Evolutionary conservation across 2,888 invertebrate genomes (phyloP), one percentile per base, ranked within the genome.

Genomic region (Furcula furcula): DNA sequence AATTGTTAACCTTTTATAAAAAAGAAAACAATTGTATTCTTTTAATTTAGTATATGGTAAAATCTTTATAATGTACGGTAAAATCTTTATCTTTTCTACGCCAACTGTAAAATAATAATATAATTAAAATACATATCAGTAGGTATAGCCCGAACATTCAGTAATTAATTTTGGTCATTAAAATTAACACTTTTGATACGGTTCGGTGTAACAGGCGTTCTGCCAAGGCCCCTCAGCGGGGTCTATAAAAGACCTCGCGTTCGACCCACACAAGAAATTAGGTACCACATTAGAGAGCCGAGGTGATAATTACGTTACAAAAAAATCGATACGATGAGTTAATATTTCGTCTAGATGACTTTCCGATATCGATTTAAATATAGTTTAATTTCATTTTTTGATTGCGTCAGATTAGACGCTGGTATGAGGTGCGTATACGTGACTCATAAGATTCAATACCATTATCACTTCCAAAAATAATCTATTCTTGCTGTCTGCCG

Each of bases 271-370:
- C 81, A 77, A 74, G 81, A 79, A 82, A 86, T 86, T 84, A 83
- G 83, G 81, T 75, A 77, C 74, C 79, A 75, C 78, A 85, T 85
- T 83, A 84, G 78, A 81, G 76, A 71, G 73, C 65, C 61, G 67
- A 86, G 83, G 86, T 84, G 87, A 85, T 86, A 87, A 87, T 87
- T 85, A 85, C 61, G 66, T 78, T 78, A 80, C 73, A 85, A 85
- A 85, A 62, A 85, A 84, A 77, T 74, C 64, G 67, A 75, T 75
- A 63, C 75, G 72, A 79, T 71, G 76, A 80, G 71, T 83, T 82
- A 77, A 84, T 84, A 84, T 83, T 80, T 76, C 76, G 67, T 72
- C 67, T 65, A 66, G 65, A 77, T 72, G 73, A 72, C 69, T 74
- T 46, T 67, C 54, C 58, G 64, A 72, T 74, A 73, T 74, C 65